Evolutionary conservation across 2,797 vertebrate genomes (phyloP).

Genomic region (Coracias cyanogaster): DNA sequence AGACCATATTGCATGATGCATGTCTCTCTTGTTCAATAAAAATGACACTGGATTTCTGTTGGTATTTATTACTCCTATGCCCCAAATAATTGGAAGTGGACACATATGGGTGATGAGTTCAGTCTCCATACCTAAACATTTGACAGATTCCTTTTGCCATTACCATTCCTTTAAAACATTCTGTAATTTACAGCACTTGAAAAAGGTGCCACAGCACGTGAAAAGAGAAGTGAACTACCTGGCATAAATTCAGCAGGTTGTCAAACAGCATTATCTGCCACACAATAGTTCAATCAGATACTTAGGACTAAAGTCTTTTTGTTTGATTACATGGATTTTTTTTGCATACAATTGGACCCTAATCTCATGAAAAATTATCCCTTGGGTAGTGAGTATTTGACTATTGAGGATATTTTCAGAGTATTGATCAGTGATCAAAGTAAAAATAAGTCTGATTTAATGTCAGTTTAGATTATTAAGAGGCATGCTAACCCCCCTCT

Average conservation of each 20-base stretch:
- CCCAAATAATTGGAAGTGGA: not conserved
- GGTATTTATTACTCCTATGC: not conserved
- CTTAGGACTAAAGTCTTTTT: not conserved
- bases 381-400: not conserved
- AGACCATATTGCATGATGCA: not conserved
- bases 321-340: not conserved
- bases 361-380: not conserved
- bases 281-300: constrained; percentile 20
- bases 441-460: not conserved
- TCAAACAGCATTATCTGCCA: constrained; percentile 54
- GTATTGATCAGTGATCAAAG: not conserved
- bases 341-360: not conserved
- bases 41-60: not conserved
- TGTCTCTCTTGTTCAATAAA: not conserved
- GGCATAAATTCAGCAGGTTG: constrained; percentile 48
- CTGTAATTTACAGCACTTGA: constrained; percentile 51
- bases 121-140: not conserved
- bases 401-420: not conserved
- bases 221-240: constrained; percentile 27
- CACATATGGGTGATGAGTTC: not conserved
- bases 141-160: not conserved
- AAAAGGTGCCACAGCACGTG: constrained; percentile 29
- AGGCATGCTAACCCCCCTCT: not conserved
- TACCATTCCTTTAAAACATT: not conserved
- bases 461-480: not conserved